Evolutionary conservation across 2,113 vertebrate genomes (phyloP).

Genomic region (Loxodonta africana): DNA sequence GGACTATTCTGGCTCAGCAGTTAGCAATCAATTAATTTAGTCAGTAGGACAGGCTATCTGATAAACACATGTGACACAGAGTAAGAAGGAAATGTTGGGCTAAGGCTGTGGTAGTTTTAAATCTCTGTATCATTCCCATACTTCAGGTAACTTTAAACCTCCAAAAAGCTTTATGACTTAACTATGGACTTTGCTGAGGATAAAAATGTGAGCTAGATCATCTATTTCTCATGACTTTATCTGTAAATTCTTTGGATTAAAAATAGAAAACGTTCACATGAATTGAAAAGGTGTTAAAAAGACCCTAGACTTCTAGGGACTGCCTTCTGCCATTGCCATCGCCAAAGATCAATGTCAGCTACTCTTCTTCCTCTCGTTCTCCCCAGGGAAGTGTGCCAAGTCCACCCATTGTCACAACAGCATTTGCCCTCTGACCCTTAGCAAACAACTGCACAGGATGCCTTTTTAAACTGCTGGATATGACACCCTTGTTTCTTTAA

Average conservation of each 20-base stretch:
- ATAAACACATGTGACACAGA: not conserved
- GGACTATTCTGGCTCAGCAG: not conserved
- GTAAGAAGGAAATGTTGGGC: not conserved
- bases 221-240: not conserved
- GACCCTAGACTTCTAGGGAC: not conserved
- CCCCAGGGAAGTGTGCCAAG: conserved; percentile 66
- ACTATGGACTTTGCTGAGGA: not conserved
- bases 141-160: not conserved
- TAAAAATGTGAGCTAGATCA: not conserved
- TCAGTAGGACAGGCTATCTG: not conserved
- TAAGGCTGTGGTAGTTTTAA: not conserved
- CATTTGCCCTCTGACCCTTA: conserved; percentile 87
- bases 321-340: not conserved
- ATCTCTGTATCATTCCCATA: not conserved
- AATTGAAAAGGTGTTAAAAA: not conserved
- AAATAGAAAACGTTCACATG: conserved; percentile 31
- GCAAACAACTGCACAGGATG: conserved; percentile 86
- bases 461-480: conserved; percentile 83
- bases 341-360: not conserved
- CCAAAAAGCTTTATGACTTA: not conserved
- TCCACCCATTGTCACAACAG: conserved; percentile 87
- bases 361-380: conserved; percentile 34
- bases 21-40: not conserved
- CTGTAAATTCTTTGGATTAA: not conserved
- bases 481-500: conserved; percentile 77